phyloP scores from a whole-genome alignment of 2,113 vertebrate species.

The Formicarius rufipectus region DNA sequence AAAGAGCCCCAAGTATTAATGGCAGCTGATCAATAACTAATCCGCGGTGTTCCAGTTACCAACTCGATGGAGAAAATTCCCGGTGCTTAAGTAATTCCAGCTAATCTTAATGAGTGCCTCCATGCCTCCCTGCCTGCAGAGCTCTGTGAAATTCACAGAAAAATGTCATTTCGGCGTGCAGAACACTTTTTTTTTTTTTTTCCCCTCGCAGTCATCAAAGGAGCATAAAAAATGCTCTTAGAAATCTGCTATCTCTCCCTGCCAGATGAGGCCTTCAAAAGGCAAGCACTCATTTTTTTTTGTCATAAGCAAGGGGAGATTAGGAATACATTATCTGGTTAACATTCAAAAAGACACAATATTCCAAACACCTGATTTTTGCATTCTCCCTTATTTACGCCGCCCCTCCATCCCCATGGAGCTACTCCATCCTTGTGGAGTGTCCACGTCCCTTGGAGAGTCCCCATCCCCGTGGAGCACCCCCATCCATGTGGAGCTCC shows the following conservation, averaged over 20 bases:
- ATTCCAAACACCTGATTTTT: slow-evolving; percentile 65
- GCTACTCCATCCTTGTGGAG: too few species aligned
- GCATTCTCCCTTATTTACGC: slow-evolving; percentile 67
- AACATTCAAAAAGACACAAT: slow-evolving; percentile 62
- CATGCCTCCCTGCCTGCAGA: slow-evolving; percentile 68
- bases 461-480: too few species aligned
- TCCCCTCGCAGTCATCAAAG: slow-evolving; percentile 62
- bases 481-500: too few species aligned
- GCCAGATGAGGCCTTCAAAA: slow-evolving; percentile 75
- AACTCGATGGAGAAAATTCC: slow-evolving; percentile 69
- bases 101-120: slow-evolving; percentile 75
- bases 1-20: slow-evolving; percentile 69
- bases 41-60: slow-evolving; percentile 67
- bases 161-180: slow-evolving; percentile 68
- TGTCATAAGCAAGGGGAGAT: slow-evolving; percentile 64
- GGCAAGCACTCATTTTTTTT: slow-evolving; percentile 60
- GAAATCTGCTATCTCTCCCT: slow-evolving; percentile 73
- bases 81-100: slow-evolving; percentile 73
- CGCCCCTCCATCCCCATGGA: too few species aligned
- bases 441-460: too few species aligned
- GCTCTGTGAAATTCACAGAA: slow-evolving; percentile 73
- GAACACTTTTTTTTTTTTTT: slow-evolving; percentile 50
- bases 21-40: slow-evolving; percentile 76
- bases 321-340: slow-evolving; percentile 73
- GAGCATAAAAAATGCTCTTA: slow-evolving; percentile 74